A percentile compares a stretch with the other conserved stretches of the same genome.
These are phyloP conservation scores for Graphium colonna DNA, from an alignment of 2,888 invertebrate species.

Conservation along the genomic window DNA sequence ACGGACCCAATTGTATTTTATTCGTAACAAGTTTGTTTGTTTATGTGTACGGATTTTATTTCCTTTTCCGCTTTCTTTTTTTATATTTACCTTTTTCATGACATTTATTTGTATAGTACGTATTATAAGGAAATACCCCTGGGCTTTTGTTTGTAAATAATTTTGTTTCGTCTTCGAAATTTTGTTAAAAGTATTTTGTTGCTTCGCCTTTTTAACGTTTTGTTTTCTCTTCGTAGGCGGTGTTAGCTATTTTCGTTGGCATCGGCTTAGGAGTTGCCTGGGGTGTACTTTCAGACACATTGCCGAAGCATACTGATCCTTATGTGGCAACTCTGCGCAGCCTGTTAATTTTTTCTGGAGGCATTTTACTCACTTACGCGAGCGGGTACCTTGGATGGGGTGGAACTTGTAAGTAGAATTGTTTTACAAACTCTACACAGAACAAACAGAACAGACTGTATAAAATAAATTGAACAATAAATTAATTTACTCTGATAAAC, in stretches of 20 bases:
- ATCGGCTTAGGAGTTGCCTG: conserved; percentile 60
- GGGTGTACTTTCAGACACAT: conserved; percentile 58
- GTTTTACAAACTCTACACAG: too few relatives aligned
- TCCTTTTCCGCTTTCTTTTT: neutral
- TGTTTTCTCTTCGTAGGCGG: conserved; percentile 45
- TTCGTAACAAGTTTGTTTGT: conserved; percentile 23
- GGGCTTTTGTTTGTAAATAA: neutral
- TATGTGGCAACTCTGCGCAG: conserved; percentile 65
- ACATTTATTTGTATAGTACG: neutral
- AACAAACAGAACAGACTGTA: too few relatives aligned
- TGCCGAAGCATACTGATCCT: conserved; percentile 62
- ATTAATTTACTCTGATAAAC: too few relatives aligned
- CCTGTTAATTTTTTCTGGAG: conserved; percentile 59
- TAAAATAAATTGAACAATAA: too few relatives aligned
- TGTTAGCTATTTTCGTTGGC: conserved; percentile 62
- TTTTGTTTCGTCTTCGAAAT: neutral
- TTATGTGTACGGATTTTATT: conserved; percentile 7
- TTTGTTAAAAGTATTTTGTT: neutral
- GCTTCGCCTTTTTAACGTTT: neutral
- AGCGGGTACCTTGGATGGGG: conserved; percentile 65
- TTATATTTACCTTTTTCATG: conserved; percentile 2
- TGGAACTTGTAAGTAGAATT: conserved; percentile 57
- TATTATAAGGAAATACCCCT: too few relatives aligned
- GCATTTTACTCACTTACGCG: conserved; percentile 55
- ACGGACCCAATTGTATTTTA: conserved; percentile 23